A percentile compares a stretch with the other conserved stretches of the same genome.
These are phyloP conservation scores for Rotaria macrura DNA, from an alignment of 2,888 invertebrate genomes.

Conservation along the genomic window DNA sequence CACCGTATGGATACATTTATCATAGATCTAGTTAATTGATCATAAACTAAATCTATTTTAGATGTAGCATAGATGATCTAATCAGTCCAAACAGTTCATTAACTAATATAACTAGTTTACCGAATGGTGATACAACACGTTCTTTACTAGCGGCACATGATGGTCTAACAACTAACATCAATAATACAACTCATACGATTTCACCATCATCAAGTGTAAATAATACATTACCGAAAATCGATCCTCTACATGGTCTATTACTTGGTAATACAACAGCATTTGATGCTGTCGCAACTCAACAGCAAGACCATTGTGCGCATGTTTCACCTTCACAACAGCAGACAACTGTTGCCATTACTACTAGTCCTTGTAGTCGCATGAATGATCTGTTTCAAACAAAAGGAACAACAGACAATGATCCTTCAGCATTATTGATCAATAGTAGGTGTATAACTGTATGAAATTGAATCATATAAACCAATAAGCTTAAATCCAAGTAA, in stretches of 20 bases:
- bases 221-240: background rate
- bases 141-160: background rate
- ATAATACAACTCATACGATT: background rate
- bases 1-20: background rate
- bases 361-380: background rate
- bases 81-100: slow-evolving; percentile 18
- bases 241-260: background rate
- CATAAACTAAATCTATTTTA: background rate
- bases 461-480: too few relatives aligned
- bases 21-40: background rate
- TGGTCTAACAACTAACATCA: background rate
- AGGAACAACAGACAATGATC: background rate
- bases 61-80: background rate
- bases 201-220: background rate
- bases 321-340: background rate
- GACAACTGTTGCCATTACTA: background rate
- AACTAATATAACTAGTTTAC: background rate
- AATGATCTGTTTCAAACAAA: background rate
- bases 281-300: background rate
- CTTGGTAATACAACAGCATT: slow-evolving; percentile 1
- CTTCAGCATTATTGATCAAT: background rate
- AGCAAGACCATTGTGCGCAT: background rate
- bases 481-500: too few relatives aligned
- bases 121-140: slow-evolving; percentile 15
- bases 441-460: background rate